A percentile compares a stretch with the other conserved stretches of the same genome.
Evolutionary conservation across 2,113 vertebrate species (phyloP).

Genomic region (Ochotona princeps): DNA sequence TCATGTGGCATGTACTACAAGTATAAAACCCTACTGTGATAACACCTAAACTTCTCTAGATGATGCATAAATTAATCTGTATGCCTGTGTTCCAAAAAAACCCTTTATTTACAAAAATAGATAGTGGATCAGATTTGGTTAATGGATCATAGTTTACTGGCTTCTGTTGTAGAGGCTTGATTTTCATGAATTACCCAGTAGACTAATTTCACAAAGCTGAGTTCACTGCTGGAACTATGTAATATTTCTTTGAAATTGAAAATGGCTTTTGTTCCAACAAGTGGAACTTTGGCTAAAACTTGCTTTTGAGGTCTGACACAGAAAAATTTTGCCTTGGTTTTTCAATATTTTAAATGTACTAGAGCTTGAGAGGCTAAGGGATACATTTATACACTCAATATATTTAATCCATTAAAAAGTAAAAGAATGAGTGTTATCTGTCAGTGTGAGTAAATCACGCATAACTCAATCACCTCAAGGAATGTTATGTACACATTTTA

Average conservation of each 20-base stretch:
- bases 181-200: slow-evolving; percentile 59
- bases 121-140: neutral
- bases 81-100: slow-evolving; percentile 19
- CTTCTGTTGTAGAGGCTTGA: neutral
- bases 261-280: slow-evolving; percentile 50
- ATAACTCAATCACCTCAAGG: slow-evolving; percentile 54
- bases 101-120: slow-evolving; percentile 47
- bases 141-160: neutral
- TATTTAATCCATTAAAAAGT: slow-evolving; percentile 50
- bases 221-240: slow-evolving; percentile 22
- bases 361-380: neutral
- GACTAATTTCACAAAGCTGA: slow-evolving; percentile 48
- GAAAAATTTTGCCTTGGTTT: neutral
- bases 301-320: slow-evolving; percentile 51
- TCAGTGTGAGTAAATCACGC: slow-evolving; percentile 61
- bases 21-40: neutral
- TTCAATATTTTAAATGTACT: slow-evolving; percentile 60
- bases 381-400: slow-evolving; percentile 61
- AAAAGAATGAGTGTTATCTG: slow-evolving; percentile 55
- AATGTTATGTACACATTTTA: slow-evolving; percentile 63
- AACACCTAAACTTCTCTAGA: neutral
- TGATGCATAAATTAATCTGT: slow-evolving; percentile 22
- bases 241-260: slow-evolving; percentile 33
- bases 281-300: neutral
- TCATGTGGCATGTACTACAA: neutral